Conservation (phyloP, 2,113 vertebrate species). For the Neoarius graeffei region DNA sequence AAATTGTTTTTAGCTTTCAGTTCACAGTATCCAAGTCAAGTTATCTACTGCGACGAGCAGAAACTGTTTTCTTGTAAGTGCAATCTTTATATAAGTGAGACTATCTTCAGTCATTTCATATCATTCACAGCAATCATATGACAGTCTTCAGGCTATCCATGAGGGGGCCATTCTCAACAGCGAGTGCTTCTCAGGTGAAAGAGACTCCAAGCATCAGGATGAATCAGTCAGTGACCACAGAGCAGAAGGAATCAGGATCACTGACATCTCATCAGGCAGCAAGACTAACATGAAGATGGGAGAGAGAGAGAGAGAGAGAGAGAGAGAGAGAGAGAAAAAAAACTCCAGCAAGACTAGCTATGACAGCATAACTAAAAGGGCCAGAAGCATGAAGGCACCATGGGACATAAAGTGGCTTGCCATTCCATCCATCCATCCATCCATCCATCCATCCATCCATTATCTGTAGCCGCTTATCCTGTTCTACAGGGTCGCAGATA, state of each 20-base stretch:
- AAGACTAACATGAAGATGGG: too few species aligned
- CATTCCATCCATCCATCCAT: too few species aligned
- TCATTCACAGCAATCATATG: not conserved
- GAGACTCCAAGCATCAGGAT: not conserved
- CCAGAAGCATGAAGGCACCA: not conserved
- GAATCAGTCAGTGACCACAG: too few species aligned
- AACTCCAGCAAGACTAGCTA: not conserved
- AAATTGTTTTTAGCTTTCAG: not conserved
- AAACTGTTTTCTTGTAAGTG: not conserved
- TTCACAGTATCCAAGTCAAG: not conserved
- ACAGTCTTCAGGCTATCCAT: not conserved
- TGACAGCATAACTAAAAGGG: not conserved
- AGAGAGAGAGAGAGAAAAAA: too few species aligned
- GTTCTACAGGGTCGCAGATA: too few species aligned
- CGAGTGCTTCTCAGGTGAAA: not conserved
- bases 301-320: too few species aligned
- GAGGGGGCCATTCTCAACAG: not conserved
- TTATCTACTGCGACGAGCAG: not conserved
- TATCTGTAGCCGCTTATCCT: too few species aligned
- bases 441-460: too few species aligned
- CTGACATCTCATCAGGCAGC: too few species aligned
- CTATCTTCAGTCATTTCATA: not conserved
- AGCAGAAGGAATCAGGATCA: too few species aligned
- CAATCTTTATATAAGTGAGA: not conserved
- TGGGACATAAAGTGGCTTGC: not conserved